These are phyloP conservation scores for Bombus soroeensis DNA, from an alignment of 1,140 invertebrate species.

Conservation along the genomic window DNA sequence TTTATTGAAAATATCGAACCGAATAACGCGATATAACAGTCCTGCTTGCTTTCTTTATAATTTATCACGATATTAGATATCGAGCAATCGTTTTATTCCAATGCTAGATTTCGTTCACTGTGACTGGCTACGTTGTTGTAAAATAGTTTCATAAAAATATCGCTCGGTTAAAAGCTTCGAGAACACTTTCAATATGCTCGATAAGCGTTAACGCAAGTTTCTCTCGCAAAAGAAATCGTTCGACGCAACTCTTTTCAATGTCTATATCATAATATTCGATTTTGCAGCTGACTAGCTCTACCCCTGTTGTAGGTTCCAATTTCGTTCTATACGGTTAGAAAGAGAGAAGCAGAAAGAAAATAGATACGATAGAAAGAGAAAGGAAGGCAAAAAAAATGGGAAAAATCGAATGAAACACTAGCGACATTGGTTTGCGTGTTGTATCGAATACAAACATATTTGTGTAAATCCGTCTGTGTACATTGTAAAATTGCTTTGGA, in stretches of 20 bases:
- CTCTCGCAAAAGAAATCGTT: not conserved
- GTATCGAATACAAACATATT: conserved; percentile 7
- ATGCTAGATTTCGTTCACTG: not conserved
- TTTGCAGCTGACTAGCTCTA: not conserved
- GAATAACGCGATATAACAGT: not conserved
- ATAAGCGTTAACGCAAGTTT: conserved; percentile 7
- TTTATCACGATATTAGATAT: not conserved
- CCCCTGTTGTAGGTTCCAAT: not conserved
- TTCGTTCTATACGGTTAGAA: not conserved
- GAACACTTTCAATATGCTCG: not conserved
- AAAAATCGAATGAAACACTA: not conserved
- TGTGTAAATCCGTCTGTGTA: conserved; percentile 13
- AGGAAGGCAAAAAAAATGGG: not conserved
- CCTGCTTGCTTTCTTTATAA: not conserved
- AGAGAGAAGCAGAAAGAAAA: not conserved
- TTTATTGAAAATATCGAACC: too few species aligned
- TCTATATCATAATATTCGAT: not conserved
- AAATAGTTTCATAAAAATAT: not conserved
- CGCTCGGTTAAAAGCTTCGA: not conserved
- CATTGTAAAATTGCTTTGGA: conserved; percentile 16
- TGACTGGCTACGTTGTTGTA: not conserved
- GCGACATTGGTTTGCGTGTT: not conserved
- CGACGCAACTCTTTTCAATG: not conserved
- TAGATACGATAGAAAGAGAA: not conserved
- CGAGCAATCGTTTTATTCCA: not conserved